phyloP scores from a whole-genome alignment of 2,888 invertebrate species.

The Linnaemya tessellans region DNA sequence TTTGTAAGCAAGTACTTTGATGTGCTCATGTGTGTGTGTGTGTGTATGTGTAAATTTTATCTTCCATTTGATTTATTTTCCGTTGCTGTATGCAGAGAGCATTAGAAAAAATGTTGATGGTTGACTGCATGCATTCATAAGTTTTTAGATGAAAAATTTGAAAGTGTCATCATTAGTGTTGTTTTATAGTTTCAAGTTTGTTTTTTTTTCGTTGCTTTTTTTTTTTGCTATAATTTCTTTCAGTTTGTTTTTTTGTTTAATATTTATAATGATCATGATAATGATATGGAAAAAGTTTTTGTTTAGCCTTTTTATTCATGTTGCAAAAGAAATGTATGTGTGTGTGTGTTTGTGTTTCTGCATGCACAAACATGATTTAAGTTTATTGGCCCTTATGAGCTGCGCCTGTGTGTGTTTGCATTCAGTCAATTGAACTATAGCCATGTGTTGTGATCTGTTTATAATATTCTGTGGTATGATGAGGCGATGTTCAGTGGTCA shows the following conservation, averaged over 20 bases:
- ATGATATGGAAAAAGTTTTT: constrained; percentile 55
- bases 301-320: neutral
- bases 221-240: constrained; percentile 22
- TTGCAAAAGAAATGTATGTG: constrained; percentile 8
- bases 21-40: neutral
- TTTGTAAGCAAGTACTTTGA: neutral
- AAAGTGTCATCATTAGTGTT: constrained; percentile 71
- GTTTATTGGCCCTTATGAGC: constrained; percentile 16
- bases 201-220: constrained; percentile 23
- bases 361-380: neutral
- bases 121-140: constrained; percentile 38
- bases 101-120: constrained; percentile 37
- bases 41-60: constrained; percentile 26
- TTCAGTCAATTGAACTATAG: constrained; percentile 66
- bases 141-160: constrained; percentile 62
- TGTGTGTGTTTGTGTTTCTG: neutral
- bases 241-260: neutral
- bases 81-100: constrained; percentile 1
- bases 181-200: constrained; percentile 42
- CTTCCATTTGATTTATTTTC: constrained; percentile 65
- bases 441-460: constrained; percentile 71
- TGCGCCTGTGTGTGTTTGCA: constrained; percentile 1
- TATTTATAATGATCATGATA: constrained; percentile 59
- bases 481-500: constrained; percentile 40
- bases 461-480: constrained; percentile 40